Base-by-base conservation (phyloP, 2,888 invertebrate genomes). In the Andricus curvator region DNA sequence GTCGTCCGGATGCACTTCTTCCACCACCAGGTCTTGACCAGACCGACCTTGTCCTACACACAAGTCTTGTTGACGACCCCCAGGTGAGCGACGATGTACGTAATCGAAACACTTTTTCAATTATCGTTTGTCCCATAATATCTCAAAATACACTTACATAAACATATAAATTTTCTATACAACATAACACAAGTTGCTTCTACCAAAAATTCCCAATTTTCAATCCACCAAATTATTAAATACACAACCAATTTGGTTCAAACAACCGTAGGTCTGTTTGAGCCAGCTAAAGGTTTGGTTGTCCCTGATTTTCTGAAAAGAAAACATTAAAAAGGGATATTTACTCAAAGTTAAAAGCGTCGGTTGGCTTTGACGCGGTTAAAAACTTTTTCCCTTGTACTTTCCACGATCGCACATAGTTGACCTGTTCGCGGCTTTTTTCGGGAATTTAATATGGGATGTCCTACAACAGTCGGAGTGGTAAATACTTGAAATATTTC, bases 61-160 rank as follows among this genome's bases (percentile, higher is more conserved):
- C 92, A 81, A 92, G 91, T 86, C 92, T 92, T 88, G 92, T 92
- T 85, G 92, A 92, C 89, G 92, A 92, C 89, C 91, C 92, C 88
- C 92, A 92, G 92, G 92, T 92, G 91, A 92, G 92, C 91, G 91
- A 92, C 89, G 91, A 92, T 92, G 91, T 92, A 92, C 91, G 91
- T 91, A 92, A 90, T 91, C 90, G 87, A 86, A 88, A 87, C 77
- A 83, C 81, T 48, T 84, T 64, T 64, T 64, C 11, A 22, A 60
- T 60, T 60, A 22, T 60, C 22, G 60, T 60, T 60, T 60, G 60
- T 60, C 60, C 60, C 60, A 4, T 22, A 60, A 22, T 22, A 22
- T 22, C 22, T 22, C 22, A 60, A 22, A 22, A 22, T 60, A 60
- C 60, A 60, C 60, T 60, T 22, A 60, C 22, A 22, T 11, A 60